Conservation (phyloP, 1,140 invertebrate genomes). For the Ceratoteleas bidentatus region DNA sequence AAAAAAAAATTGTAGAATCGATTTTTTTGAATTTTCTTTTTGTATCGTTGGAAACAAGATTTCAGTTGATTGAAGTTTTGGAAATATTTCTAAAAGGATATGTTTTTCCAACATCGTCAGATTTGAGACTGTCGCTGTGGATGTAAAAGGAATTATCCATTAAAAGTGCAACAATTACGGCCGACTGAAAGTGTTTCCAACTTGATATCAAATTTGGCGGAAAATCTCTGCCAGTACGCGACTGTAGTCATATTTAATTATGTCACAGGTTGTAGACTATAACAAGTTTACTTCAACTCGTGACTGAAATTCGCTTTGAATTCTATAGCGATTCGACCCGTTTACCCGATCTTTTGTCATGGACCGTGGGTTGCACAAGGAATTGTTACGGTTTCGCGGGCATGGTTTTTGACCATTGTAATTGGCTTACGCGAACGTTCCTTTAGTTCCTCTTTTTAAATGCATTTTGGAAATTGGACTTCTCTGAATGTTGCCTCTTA, state of each 20-base stretch:
- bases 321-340: conserved; percentile 41
- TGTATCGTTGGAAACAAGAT: too few relatives aligned
- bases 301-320: conserved; percentile 58
- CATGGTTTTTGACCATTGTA: not conserved
- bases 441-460: not conserved
- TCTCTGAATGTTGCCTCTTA: not conserved
- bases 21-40: too few relatives aligned
- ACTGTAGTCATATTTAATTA: conserved; percentile 58
- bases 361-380: not conserved
- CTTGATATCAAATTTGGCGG: conserved; percentile 51
- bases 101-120: not conserved
- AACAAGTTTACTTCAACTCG: conserved; percentile 58
- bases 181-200: conserved; percentile 33
- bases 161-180: conserved; percentile 37
- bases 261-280: conserved; percentile 49
- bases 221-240: conserved; percentile 51
- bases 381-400: not conserved
- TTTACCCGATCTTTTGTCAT: conserved; percentile 45
- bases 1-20: too few relatives aligned
- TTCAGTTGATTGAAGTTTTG: too few relatives aligned
- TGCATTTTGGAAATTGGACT: not conserved
- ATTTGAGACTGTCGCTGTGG: not conserved
- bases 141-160: conserved; percentile 32
- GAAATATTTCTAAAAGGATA: too few relatives aligned
- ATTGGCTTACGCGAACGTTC: not conserved